A percentile compares a stretch with the other conserved stretches of the same genome.
Conservation (phyloP, 1,140 invertebrate species). For the Choristoneura fumiferana region DNA sequence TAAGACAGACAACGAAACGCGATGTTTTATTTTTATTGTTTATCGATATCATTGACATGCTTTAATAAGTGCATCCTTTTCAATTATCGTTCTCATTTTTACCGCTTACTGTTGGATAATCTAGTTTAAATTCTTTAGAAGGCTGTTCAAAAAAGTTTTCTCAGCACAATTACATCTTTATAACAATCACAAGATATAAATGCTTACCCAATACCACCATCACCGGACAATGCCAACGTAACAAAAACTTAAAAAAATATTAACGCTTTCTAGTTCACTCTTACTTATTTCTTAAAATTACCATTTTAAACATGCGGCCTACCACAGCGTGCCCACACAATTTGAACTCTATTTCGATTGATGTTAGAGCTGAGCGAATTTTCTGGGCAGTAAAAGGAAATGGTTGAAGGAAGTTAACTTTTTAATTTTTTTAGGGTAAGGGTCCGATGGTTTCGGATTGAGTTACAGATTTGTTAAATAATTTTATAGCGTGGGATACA, state of each 20-base stretch:
- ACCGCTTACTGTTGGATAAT: too few relatives aligned
- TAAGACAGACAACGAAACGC: too few relatives aligned
- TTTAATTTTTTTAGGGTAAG: conserved; percentile 11
- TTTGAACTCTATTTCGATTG: not conserved
- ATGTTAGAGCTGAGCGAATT: not conserved
- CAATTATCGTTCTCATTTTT: too few relatives aligned
- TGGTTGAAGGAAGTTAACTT: conserved; percentile 10
- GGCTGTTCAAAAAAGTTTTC: too few relatives aligned
- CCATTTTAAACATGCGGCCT: not conserved
- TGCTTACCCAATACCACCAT: conserved; percentile 9
- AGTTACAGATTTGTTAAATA: conserved; percentile 16
- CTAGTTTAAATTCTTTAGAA: too few relatives aligned
- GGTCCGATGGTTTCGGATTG: not conserved
- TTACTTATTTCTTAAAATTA: conserved; percentile 14
- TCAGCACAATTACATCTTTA: not conserved
- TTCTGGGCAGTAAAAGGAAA: not conserved
- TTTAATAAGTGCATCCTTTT: too few relatives aligned
- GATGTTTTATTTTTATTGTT: too few relatives aligned
- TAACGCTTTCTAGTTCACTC: conserved; percentile 7
- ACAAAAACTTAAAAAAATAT: conserved; percentile 4
- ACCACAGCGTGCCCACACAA: not conserved
- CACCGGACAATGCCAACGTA: not conserved
- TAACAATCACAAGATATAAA: conserved; percentile 1
- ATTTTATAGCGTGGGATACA: not conserved
- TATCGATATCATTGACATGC: too few relatives aligned